Percentiles rank a stretch among this genome's conserved stretches.
Evolutionary conservation across 1,140 invertebrate genomes (phyloP).

Genomic region (Diuraphis noxia): DNA sequence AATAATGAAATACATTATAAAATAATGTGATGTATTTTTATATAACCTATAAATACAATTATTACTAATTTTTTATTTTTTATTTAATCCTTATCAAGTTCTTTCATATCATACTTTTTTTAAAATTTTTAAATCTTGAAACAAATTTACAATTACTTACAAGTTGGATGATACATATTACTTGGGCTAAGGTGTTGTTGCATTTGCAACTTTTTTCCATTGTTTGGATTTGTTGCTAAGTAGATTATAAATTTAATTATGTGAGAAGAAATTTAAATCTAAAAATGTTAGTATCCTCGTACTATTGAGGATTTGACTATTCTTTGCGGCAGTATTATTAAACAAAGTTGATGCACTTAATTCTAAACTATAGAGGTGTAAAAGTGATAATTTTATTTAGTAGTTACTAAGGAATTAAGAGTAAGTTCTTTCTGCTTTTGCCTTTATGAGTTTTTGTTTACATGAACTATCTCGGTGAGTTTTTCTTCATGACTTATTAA

Average conservation of each 20-base stretch:
- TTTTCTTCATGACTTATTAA: background rate
- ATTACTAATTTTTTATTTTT: constrained; percentile 10
- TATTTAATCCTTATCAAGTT: background rate
- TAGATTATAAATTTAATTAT: too few species aligned
- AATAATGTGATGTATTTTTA: background rate
- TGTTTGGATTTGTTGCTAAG: too few species aligned
- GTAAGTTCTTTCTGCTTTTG: background rate
- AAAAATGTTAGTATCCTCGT: background rate
- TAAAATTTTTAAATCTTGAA: background rate
- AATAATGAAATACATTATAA: background rate
- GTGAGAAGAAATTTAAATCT: too few species aligned
- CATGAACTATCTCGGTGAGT: background rate
- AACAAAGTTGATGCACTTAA: background rate
- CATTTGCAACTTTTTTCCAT: too few species aligned
- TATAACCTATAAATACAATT: background rate
- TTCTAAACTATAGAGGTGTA: background rate
- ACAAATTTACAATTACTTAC: background rate
- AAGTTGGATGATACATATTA: background rate
- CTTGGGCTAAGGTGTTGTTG: too few species aligned
- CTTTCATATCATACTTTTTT: background rate
- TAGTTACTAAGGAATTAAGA: background rate
- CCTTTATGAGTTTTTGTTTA: background rate
- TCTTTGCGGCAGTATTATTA: background rate
- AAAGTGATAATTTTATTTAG: background rate
- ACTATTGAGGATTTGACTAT: background rate